Evolutionary conservation across 1,140 invertebrate genomes (phyloP).

Genomic region (Cryptotermes secundus): DNA sequence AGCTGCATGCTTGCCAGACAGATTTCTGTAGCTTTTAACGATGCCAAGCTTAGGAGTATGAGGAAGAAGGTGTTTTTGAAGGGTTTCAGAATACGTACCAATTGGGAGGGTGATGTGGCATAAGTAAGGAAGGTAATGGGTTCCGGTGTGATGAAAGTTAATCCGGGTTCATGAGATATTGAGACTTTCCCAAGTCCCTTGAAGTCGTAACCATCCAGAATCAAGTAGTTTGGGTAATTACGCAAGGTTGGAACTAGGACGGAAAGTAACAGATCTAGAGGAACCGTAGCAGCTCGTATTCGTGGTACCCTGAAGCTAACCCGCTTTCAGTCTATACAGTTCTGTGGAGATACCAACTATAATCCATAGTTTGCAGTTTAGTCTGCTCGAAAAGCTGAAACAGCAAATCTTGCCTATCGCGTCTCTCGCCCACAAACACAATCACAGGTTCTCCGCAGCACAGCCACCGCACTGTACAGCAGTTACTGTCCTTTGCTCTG

Average conservation of each 20-base stretch:
- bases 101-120: not conserved
- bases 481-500: not conserved
- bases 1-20: not conserved
- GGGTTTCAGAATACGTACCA: not conserved
- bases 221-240: not conserved
- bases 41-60: too few relatives aligned
- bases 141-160: not conserved
- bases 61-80: not conserved
- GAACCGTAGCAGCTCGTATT: too few relatives aligned
- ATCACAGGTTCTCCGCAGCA: not conserved
- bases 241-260: not conserved
- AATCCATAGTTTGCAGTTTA: not conserved
- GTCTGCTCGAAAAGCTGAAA: not conserved
- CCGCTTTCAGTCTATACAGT: too few relatives aligned
- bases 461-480: not conserved
- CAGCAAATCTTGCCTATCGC: not conserved
- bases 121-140: conserved; percentile 1
- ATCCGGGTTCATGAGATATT: conserved; percentile 1
- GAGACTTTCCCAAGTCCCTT: too few relatives aligned
- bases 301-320: too few relatives aligned
- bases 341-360: too few relatives aligned
- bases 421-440: too few relatives aligned
- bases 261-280: not conserved
- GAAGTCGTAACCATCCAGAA: not conserved
- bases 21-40: not conserved